Evolutionary conservation across 2,888 invertebrate genomes (phyloP).

Genomic region (Synergus japonicus): DNA sequence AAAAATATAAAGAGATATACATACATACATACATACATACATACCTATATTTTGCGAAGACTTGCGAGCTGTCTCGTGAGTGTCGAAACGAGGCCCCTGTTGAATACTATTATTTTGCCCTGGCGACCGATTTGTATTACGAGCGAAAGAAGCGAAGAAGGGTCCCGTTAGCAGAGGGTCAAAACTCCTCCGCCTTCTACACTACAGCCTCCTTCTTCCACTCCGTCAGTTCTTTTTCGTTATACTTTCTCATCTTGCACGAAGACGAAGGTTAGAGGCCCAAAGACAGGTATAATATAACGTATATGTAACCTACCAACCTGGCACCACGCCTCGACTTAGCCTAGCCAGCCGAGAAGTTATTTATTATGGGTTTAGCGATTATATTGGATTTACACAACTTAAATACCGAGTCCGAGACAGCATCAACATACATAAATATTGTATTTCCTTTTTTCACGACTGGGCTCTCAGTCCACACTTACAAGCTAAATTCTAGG

Average conservation of each 20-base stretch:
- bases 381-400: constrained; percentile 77
- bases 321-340: constrained; percentile 44
- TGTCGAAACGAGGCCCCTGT: constrained; percentile 53
- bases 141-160: constrained; percentile 73
- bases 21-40: background rate
- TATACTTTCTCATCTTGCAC: constrained; percentile 67
- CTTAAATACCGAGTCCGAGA: constrained; percentile 73
- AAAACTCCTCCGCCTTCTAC: constrained; percentile 68
- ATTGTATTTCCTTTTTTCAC: constrained; percentile 67
- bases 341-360: constrained; percentile 67
- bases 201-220: constrained; percentile 44
- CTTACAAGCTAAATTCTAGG: background rate
- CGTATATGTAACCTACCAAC: constrained; percentile 52
- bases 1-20: background rate
- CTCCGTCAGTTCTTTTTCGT: constrained; percentile 49
- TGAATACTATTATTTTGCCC: constrained; percentile 72
- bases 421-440: constrained; percentile 74
- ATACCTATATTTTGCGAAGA: background rate
- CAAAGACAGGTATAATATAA: constrained; percentile 71
- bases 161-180: constrained; percentile 76
- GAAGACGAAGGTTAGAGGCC: constrained; percentile 67
- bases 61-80: constrained; percentile 60
- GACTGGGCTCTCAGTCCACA: background rate
- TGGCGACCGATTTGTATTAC: constrained; percentile 71
- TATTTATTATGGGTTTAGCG: constrained; percentile 75